These are phyloP conservation scores for Eueides isabella DNA, from an alignment of 1,140 invertebrate species.

Conservation along the genomic window DNA sequence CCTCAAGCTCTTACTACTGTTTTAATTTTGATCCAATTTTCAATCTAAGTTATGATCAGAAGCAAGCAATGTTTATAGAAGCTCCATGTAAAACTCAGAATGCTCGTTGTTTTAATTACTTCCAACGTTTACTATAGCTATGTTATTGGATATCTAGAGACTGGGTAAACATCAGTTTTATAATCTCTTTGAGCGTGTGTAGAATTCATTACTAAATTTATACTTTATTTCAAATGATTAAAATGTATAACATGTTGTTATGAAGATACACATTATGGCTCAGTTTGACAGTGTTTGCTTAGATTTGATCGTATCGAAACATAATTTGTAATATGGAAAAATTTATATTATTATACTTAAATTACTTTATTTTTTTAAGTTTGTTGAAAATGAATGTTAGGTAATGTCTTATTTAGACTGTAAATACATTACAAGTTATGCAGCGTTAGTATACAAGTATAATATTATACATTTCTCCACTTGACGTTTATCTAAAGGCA, in stretches of 20 bases:
- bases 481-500: too few relatives aligned
- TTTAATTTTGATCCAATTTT: neutral
- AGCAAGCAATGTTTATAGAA: neutral
- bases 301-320: too few relatives aligned
- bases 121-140: neutral
- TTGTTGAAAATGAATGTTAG: too few relatives aligned
- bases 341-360: too few relatives aligned
- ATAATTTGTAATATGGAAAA: too few relatives aligned
- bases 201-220: neutral
- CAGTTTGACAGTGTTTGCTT: neutral
- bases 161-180: neutral
- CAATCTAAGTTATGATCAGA: slow-evolving; percentile 8
- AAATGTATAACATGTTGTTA: neutral
- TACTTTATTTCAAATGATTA: neutral
- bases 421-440: too few relatives aligned
- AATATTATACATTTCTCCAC: too few relatives aligned
- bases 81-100: neutral
- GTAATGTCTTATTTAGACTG: too few relatives aligned
- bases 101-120: neutral
- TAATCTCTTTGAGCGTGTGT: neutral
- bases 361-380: too few relatives aligned
- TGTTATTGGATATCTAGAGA: neutral
- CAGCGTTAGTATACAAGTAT: too few relatives aligned
- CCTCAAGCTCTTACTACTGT: neutral
- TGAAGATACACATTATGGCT: neutral